A percentile compares a stretch with the other conserved stretches of the same genome.
Evolutionary conservation across 1,140 invertebrate species (phyloP).

Genomic region (Sinonovacula constricta): DNA sequence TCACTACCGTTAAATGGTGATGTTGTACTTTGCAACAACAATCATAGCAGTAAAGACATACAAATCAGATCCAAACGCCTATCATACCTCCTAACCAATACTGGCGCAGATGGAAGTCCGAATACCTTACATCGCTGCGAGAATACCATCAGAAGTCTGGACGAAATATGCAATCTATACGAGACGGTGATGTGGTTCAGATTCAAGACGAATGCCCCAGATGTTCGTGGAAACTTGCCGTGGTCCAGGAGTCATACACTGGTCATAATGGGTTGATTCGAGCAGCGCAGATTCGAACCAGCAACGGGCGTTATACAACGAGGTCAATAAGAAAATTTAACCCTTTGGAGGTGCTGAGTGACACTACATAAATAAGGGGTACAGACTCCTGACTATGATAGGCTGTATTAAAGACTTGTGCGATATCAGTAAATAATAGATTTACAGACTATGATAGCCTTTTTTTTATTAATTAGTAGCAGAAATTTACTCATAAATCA

Average conservation of each 20-base stretch:
- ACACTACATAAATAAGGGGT: no score
- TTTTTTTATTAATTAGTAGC: no score
- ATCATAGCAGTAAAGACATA: background rate
- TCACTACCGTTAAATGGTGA: conserved; percentile 9
- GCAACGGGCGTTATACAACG: background rate
- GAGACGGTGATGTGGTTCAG: conserved; percentile 14
- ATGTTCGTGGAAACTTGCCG: conserved; percentile 15
- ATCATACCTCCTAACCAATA: background rate
- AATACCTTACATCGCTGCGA: conserved; percentile 12
- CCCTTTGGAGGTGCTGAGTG: conserved; percentile 14
- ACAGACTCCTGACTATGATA: no score
- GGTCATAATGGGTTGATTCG: conserved; percentile 17
- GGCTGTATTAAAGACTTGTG: no score
- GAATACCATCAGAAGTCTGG: conserved; percentile 9
- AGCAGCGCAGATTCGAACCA: conserved; percentile 3
- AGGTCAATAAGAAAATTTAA: conserved; percentile 21
- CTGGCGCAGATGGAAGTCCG: conserved; percentile 17
- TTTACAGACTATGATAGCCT: no score
- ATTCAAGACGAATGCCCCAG: conserved; percentile 10
- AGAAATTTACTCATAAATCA: no score
- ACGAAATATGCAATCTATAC: conserved; percentile 1
- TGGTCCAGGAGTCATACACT: background rate
- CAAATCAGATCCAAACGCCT: background rate
- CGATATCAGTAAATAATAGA: no score
- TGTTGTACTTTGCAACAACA: no score